Percentiles rank a stretch among this genome's conserved stretches.
Evolutionary conservation across 2,888 invertebrate genomes (phyloP).

Genomic region (Chromoteleia sp.): DNA sequence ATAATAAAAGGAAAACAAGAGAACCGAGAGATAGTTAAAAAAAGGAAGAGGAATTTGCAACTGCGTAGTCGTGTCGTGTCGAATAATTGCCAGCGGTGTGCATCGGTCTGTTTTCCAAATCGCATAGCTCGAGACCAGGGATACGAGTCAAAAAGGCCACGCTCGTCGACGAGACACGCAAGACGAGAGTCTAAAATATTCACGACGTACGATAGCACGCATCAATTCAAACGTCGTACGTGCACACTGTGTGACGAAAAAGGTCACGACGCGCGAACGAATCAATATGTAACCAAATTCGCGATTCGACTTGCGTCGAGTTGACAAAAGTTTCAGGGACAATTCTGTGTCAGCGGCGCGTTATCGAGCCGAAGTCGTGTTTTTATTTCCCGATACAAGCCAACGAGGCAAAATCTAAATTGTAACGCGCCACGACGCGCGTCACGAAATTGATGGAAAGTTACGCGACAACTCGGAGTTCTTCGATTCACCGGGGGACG

Average conservation of each 20-base stretch:
- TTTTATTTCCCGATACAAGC: too few relatives aligned
- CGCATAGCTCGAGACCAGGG: neutral
- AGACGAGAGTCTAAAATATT: slow-evolving; percentile 26
- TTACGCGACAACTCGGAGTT: too few relatives aligned
- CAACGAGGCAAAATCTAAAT: too few relatives aligned
- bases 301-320: slow-evolving; percentile 14
- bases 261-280: slow-evolving; percentile 14
- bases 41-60: too few relatives aligned
- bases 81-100: slow-evolving; percentile 1
- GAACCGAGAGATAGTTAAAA: too few relatives aligned
- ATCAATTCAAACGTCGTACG: slow-evolving; percentile 20
- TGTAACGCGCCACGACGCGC: too few relatives aligned
- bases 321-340: slow-evolving; percentile 16
- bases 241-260: slow-evolving; percentile 8
- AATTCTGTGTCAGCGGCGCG: neutral
- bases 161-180: slow-evolving; percentile 4
- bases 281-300: slow-evolving; percentile 39
- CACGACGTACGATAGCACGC: slow-evolving; percentile 16
- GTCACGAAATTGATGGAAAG: too few relatives aligned
- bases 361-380: too few relatives aligned
- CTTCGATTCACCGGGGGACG: too few relatives aligned
- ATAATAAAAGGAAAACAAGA: too few relatives aligned
- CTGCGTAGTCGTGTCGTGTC: too few relatives aligned
- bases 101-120: slow-evolving; percentile 10
- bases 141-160: slow-evolving; percentile 20